phyloP scores from a whole-genome alignment of 2,113 vertebrate species.

The Seriola aureovittata region DNA sequence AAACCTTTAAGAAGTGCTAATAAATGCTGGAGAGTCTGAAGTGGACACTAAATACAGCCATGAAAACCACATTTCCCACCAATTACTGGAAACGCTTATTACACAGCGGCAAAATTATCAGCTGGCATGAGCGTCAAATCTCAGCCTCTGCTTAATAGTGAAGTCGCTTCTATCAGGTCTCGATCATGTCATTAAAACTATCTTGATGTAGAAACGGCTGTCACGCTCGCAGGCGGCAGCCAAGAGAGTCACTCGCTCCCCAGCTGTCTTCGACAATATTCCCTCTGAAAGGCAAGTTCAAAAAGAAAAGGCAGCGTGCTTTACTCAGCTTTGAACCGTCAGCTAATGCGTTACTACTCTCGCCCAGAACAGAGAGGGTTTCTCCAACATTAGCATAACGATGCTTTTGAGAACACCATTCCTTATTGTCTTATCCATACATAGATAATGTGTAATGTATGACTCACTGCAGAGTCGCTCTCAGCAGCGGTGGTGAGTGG shows the following conservation, averaged over 20 bases:
- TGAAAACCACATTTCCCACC: constrained; percentile 23
- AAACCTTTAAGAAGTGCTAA: constrained; percentile 43
- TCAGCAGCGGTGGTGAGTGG: constrained; percentile 36
- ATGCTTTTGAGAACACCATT: constrained; percentile 42
- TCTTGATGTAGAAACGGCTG: constrained; percentile 53
- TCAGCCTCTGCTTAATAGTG: constrained; percentile 28
- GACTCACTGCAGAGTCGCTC: constrained; percentile 40
- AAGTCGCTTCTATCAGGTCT: constrained; percentile 51
- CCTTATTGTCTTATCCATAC: constrained; percentile 40
- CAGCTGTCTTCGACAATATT: constrained; percentile 67
- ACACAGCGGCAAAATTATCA: neutral
- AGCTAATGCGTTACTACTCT: constrained; percentile 52
- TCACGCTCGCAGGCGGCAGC: constrained; percentile 53
- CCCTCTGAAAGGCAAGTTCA: constrained; percentile 74
- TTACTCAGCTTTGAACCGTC: constrained; percentile 73
- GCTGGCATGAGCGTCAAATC: constrained; percentile 26
- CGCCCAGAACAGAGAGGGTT: constrained; percentile 43
- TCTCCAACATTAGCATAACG: constrained; percentile 53
- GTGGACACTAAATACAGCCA: constrained; percentile 17
- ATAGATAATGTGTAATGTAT: constrained; percentile 44
- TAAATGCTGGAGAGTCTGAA: constrained; percentile 2
- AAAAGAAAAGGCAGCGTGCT: constrained; percentile 67
- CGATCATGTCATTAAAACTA: constrained; percentile 73
- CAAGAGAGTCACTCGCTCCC: constrained; percentile 56
- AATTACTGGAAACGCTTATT: constrained; percentile 34